phyloP scores from a whole-genome alignment of 1,140 invertebrate genomes.

The Drosophila kikkawai region DNA sequence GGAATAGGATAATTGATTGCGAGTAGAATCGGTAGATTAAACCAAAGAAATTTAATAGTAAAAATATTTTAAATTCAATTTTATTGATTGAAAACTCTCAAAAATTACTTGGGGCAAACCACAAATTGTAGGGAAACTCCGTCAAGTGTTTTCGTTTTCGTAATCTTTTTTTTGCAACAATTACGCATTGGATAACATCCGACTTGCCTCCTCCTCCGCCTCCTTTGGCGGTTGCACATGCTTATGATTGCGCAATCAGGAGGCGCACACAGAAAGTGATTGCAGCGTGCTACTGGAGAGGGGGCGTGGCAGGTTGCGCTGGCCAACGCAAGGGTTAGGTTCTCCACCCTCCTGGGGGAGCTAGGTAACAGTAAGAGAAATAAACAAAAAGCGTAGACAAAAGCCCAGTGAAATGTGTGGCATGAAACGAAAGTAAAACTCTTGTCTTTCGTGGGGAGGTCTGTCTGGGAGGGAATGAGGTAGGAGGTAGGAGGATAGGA shows the following conservation, averaged over 20 bases:
- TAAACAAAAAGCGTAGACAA: constrained; percentile 15
- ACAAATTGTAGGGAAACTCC: not conserved
- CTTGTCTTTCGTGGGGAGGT: constrained; percentile 37
- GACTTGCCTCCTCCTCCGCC: constrained; percentile 13
- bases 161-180: constrained; percentile 24
- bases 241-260: constrained; percentile 43
- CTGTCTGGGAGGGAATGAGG: not conserved
- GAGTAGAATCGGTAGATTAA: not conserved
- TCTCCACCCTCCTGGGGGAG: constrained; percentile 12
- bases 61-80: not conserved
- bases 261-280: constrained; percentile 52
- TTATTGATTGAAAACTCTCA: not conserved
- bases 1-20: not conserved
- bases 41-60: too few species aligned
- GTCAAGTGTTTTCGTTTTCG: constrained; percentile 11
- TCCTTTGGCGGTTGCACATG: constrained; percentile 29
- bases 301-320: constrained; percentile 33
- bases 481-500: not conserved
- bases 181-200: constrained; percentile 33
- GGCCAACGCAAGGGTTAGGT: constrained; percentile 30
- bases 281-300: constrained; percentile 21
- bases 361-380: constrained; percentile 9
- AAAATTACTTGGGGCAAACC: not conserved
- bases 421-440: constrained; percentile 75
- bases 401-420: constrained; percentile 64